Base-by-base conservation (phyloP, 2,888 invertebrate genomes). In the Adelognathus sp. region DNA sequence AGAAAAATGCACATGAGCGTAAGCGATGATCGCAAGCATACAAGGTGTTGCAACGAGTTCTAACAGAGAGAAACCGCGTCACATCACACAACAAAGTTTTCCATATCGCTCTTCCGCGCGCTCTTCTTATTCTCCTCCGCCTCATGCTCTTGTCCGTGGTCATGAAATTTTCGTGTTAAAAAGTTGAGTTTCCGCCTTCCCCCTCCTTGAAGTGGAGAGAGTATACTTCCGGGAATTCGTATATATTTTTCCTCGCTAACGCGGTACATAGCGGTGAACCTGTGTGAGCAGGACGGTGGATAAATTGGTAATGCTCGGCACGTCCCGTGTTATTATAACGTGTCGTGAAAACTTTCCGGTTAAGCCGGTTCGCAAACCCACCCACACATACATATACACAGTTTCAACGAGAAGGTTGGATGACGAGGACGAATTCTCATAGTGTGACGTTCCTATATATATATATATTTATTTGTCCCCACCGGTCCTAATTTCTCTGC, bases 141-240 rank as follows among this genome's bases (percentile, higher is more conserved):
- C 11, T 46, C 46, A 46, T 46, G 18, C 2, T 27, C 7, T 39
- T 5, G 29, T 33, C 11, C 31, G 29, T 29, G 66, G n/a, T 52
- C 74, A 74, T 72, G 39, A 72, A 63, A 72, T 72, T 63, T 74
- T 74, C 39, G 74, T 4, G 24, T n/a, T n/a, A 16, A 21, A 52
- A 69, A 67, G 41, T 52, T 41, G 52, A 54, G 74, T 44, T 31
- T 11, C n/a, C n/a, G n/a, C n/a, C n/a, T n/a, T n/a, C n/a, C n/a
- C n/a, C n/a, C n/a, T n/a, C 9, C 31, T 3, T 18, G 70, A 63
- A 54, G 52, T n/a, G 21, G 21, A 54, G 44, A 33, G 54, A 27
- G 24, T 29, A 58, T 29, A 36, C 61, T 61, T 44, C 18, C 44
- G 44, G 29, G 44, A 61, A 14, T 44, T 44, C 9, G 16, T 31